Evolutionary conservation across 2,113 vertebrate species (phyloP).

Genomic region (Neogale vison): DNA sequence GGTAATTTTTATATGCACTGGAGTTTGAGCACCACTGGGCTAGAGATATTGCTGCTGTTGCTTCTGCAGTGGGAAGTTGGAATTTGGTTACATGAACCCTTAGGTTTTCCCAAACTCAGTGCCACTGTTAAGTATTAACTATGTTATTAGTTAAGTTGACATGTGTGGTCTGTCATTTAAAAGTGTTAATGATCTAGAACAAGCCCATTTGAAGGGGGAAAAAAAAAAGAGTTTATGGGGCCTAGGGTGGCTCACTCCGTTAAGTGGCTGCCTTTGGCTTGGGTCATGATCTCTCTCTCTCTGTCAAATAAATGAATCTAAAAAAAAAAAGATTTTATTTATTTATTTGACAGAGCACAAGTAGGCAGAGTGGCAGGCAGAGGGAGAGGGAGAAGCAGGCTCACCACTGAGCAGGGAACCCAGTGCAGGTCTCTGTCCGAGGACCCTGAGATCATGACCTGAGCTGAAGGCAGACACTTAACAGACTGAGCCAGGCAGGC

Average conservation of each 20-base stretch:
- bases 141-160: not conserved
- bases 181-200: not conserved
- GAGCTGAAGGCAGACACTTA: not conserved
- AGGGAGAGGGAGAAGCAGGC: not conserved
- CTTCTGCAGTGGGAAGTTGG: not conserved
- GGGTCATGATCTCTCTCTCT: too few relatives aligned
- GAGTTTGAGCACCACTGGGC: not conserved
- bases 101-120: not conserved
- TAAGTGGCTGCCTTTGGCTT: too few relatives aligned
- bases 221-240: too few relatives aligned
- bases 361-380: not conserved
- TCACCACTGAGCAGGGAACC: not conserved
- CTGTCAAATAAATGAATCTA: too few relatives aligned
- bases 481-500: not conserved
- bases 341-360: not conserved
- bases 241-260: too few relatives aligned
- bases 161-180: not conserved
- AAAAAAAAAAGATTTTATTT: too few relatives aligned
- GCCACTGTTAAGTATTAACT: not conserved
- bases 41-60: not conserved
- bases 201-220: not conserved
- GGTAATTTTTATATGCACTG: not conserved
- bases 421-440: not conserved
- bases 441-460: not conserved
- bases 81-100: not conserved